Evolutionary conservation across 2,888 invertebrate species (phyloP).

Genomic region (Prosopocoilus inquinatus): DNA sequence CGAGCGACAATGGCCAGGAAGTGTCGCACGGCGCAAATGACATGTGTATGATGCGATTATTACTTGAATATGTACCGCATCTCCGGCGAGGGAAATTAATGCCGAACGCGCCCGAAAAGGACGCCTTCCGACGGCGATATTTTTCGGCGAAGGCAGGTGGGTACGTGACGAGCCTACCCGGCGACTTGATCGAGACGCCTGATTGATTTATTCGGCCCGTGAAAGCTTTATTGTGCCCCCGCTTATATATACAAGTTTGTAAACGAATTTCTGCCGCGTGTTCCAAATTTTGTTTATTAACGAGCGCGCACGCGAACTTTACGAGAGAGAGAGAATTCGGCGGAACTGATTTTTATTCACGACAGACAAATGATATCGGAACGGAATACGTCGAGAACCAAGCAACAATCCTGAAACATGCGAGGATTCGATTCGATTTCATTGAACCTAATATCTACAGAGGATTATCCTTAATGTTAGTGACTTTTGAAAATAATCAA

Average conservation of each 20-base stretch:
- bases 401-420: neutral
- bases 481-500: too few species aligned
- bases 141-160: constrained; percentile 7
- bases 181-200: too few species aligned
- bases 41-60: constrained; percentile 51
- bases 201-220: too few species aligned
- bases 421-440: too few species aligned
- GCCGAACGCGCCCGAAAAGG: constrained; percentile 17
- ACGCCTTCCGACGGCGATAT: neutral
- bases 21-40: constrained; percentile 50
- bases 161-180: neutral
- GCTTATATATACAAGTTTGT: too few species aligned
- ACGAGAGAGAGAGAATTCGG: too few species aligned
- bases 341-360: neutral
- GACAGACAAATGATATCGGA: neutral
- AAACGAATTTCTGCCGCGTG: too few species aligned
- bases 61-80: constrained; percentile 46
- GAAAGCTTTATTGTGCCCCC: too few species aligned
- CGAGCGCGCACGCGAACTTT: too few species aligned
- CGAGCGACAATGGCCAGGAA: constrained; percentile 48
- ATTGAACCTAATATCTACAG: too few species aligned
- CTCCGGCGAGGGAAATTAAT: constrained; percentile 19
- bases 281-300: too few species aligned
- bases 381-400: neutral
- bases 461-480: too few species aligned